A percentile compares a stretch with the other conserved stretches of the same genome.
These are phyloP conservation scores for Drosophila nr. perissopoda DNA, from an alignment of 2,888 invertebrate genomes.

Conservation along the genomic window DNA sequence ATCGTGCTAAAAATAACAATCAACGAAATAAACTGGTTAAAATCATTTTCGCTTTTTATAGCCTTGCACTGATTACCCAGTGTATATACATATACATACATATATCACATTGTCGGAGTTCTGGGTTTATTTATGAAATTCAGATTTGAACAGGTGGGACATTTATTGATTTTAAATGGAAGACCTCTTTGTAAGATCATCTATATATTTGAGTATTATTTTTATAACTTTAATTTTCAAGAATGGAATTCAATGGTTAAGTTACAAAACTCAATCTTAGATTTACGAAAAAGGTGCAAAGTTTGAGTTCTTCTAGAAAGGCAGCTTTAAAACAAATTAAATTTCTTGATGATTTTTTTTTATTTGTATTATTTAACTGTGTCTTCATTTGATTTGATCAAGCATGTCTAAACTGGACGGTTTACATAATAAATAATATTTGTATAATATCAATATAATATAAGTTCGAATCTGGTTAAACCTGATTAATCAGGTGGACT, in stretches of 20 bases:
- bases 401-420: background rate
- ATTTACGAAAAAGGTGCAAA: background rate
- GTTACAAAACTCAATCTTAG: background rate
- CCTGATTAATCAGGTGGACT: background rate
- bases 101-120: background rate
- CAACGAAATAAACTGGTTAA: background rate
- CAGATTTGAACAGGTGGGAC: background rate
- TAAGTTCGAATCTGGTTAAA: background rate
- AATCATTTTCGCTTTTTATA: background rate
- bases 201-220: background rate
- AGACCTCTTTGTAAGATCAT: background rate
- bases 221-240: background rate
- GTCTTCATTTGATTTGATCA: background rate
- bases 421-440: background rate
- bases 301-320: background rate
- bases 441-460: background rate
- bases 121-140: background rate
- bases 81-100: background rate
- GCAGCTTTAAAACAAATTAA: background rate
- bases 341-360: background rate
- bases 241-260: background rate
- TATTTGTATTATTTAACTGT: background rate
- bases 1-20: constrained; percentile 1
- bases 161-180: background rate
- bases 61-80: background rate